Base-by-base conservation (phyloP, 2,797 vertebrate species). In the Chaetodon trifasciatus region DNA sequence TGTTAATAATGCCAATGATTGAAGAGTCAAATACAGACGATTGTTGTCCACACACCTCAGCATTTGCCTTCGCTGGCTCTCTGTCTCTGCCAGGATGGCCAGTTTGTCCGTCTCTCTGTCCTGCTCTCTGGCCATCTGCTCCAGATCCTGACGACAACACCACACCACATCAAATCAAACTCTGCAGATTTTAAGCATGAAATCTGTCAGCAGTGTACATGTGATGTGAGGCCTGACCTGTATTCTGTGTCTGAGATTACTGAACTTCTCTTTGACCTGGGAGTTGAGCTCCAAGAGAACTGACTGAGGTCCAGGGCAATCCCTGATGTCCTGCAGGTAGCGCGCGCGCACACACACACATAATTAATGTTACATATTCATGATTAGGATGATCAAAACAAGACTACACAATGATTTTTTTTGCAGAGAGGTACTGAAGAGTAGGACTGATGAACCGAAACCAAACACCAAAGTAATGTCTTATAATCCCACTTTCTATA, bases 61-160 rank as follows among this genome's bases (percentile, higher is more conserved):
- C 97, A 98, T 96, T 92, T 98, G 97, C 67, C 95, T 97, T 66
- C 95, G 95, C 80, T 99, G 97, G 88, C 95, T 97, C 78, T 97
- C 97, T n/a, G 96, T 96, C 79, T 99, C 97, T 68, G 92, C 94
- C 82, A 97, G 93, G 49, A 99, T 92, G 37, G 91, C 87, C 78
- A 96, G 94, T 71, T 96, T 96, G 83, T 98, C 97, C 0, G 95
- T 95, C 89, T 99, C 97, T 78, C 93, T 95, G 92, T 99, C 98
- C 87, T 98, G 97, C 82, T 99, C 97, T 91, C 87, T 97, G 0
- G 97, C 97, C 93, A 96, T 96, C 91, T 98, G 97, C 46, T 98
- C 98, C 58, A 99, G 94, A 82, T 99, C 97, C 98, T 99, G 84
- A 50, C 24, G 80, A 69, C 16, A 58, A 70, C 24, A 79, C 56